phyloP scores from a whole-genome alignment of 2,888 invertebrate genomes.

The Pasiphila rectangulata region DNA sequence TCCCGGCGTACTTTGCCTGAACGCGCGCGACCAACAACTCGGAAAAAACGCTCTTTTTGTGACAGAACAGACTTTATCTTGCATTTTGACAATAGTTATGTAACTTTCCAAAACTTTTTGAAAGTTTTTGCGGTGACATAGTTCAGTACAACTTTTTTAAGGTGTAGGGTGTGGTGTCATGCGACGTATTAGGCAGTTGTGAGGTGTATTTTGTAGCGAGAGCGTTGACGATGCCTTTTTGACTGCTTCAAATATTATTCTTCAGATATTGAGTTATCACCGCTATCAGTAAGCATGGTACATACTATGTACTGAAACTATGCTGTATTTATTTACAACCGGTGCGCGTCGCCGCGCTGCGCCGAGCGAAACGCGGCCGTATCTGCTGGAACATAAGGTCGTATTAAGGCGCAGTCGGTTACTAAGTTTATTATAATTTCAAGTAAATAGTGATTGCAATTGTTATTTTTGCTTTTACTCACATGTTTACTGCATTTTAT shows the following conservation, averaged over 20 bases:
- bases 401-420: not conserved
- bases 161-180: not conserved
- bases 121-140: not conserved
- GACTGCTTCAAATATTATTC: not conserved
- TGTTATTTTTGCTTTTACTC: not conserved
- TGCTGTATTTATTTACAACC: conserved; percentile 4
- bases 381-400: not conserved
- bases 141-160: not conserved
- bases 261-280: not conserved
- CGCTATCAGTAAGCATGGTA: not conserved
- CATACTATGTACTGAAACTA: not conserved
- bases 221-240: not conserved
- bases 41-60: not conserved
- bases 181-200: not conserved
- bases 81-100: no score
- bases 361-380: not conserved
- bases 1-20: not conserved
- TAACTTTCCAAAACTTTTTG: not conserved
- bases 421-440: not conserved
- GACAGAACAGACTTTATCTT: not conserved
- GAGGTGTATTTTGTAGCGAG: not conserved
- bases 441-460: not conserved
- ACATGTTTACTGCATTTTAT: no score
- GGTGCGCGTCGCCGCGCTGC: not conserved
- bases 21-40: not conserved